Evolutionary conservation across 2,113 vertebrate species (phyloP).

Genomic region (Ardeotis arabs): DNA sequence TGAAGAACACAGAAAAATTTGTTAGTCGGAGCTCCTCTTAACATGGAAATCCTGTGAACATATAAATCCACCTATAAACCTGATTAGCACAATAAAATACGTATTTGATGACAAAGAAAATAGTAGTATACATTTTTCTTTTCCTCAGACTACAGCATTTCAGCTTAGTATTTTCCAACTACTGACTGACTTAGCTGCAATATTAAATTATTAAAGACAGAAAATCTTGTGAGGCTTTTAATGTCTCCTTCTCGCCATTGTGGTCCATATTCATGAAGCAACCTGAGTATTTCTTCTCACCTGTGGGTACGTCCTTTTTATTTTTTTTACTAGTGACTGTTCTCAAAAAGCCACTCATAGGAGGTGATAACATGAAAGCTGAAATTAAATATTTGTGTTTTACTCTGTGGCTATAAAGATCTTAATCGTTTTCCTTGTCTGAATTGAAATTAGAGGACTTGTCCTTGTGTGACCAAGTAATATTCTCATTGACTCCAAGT

Average conservation of each 20-base stretch:
- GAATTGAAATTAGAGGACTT: conserved; percentile 41
- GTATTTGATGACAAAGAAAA: background rate
- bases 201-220: conserved; percentile 11
- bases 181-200: background rate
- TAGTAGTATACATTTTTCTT: background rate
- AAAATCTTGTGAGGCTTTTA: background rate
- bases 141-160: background rate
- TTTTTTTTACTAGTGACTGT: background rate
- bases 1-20: background rate
- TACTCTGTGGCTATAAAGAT: background rate
- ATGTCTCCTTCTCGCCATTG: background rate
- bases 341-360: background rate
- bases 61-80: background rate
- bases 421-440: background rate
- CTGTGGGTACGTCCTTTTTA: background rate
- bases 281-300: background rate
- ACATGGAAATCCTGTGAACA: background rate
- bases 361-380: background rate
- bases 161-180: background rate
- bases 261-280: conserved; percentile 19
- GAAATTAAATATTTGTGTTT: conserved; percentile 45
- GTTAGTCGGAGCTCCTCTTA: background rate
- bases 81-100: background rate
- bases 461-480: background rate
- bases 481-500: background rate